Base-by-base conservation (phyloP, 2,888 invertebrate species). In the Thereva nobilitata region DNA sequence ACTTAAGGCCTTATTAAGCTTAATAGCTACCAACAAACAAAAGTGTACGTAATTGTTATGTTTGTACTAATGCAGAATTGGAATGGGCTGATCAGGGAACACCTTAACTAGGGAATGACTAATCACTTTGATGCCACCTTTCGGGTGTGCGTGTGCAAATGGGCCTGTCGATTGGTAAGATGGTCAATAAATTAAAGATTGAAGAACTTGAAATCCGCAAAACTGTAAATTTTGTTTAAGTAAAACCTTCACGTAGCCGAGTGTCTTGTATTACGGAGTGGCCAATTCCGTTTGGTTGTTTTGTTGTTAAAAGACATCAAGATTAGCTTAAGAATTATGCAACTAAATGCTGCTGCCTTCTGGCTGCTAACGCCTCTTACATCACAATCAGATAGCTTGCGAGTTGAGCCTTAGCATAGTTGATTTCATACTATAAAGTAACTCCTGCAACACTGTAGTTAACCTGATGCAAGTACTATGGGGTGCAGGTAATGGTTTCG, bases 231-330 rank as follows among this genome's bases (percentile, higher is more conserved):
- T 41, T 61, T 50, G 23, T 40, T 40, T 41, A 34, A 23, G 50
- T 50, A 61, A 61, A 38, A 49, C 37, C 23, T 41, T 61, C 61
- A 50, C 61, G 50, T 61, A 53, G 50, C 61, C 50, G 23, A 53
- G 10, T 37, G 8, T 23, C 38, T 42, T 38, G 44, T 12, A 40
- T 41, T 12, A 9, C 6, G 41, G 41, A 59, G 23, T 23, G 23
- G 23, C 23, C 23, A 23, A 23, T 23, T 23, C 23, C 23, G 23
- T 23, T 37, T 59, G 45, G 37, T 59, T 37, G 47, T 34, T 10
- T 10, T 59, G 45, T 59, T 4, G 37, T 59, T 10, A 47, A 50
- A 61, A 61, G 50, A n/a, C 41, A 61, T 50, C 50, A 61, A 38
- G n/a, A 61, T 61, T 23, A 23, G 23, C 23, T 23, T 2, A 23